Percentiles rank a stretch among this genome's conserved stretches.
These are phyloP conservation scores for Cryptocephalus primarius DNA, from an alignment of 2,888 invertebrate genomes.

Conservation along the genomic window DNA sequence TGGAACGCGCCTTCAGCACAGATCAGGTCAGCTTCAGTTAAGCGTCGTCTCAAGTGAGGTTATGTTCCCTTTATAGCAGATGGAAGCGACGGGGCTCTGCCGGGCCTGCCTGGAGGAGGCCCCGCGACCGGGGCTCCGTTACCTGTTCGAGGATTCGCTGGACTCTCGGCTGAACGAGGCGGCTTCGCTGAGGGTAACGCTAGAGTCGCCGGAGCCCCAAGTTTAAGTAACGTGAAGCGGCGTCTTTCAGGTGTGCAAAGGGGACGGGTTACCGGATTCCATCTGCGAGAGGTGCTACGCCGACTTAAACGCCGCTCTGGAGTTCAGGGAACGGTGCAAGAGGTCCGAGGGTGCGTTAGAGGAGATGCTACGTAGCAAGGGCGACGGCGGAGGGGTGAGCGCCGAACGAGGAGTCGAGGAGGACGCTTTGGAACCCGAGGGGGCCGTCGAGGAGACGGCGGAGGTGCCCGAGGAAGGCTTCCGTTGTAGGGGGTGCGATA, in stretches of 20 bases:
- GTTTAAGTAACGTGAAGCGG: too few species aligned
- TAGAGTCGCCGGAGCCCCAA: too few species aligned
- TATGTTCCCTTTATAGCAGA: background rate
- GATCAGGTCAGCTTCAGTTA: too few species aligned
- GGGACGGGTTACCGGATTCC: constrained; percentile 27
- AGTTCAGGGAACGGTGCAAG: constrained; percentile 27
- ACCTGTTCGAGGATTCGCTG: too few species aligned
- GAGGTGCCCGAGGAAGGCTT: background rate
- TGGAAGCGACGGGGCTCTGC: too few species aligned
- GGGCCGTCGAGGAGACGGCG: too few species aligned
- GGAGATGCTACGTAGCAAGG: constrained; percentile 9
- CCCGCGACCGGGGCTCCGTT: too few species aligned
- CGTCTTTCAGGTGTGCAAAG: constrained; percentile 20
- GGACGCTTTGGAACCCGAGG: too few species aligned
- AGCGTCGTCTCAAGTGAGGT: constrained; percentile 23
- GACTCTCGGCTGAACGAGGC: too few species aligned
- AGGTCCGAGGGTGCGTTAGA: constrained; percentile 24
- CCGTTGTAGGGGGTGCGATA: constrained; percentile 22
- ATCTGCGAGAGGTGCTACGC: constrained; percentile 27
- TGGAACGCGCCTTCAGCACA: too few species aligned
- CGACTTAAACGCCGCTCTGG: constrained; percentile 23
- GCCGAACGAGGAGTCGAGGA: constrained; percentile 8
- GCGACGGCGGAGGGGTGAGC: constrained; percentile 12
- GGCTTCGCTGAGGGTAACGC: too few species aligned
- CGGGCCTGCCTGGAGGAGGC: too few species aligned